Evolutionary conservation across 1,140 invertebrate genomes (phyloP).

Genomic region (Diachasma alloeum): DNA sequence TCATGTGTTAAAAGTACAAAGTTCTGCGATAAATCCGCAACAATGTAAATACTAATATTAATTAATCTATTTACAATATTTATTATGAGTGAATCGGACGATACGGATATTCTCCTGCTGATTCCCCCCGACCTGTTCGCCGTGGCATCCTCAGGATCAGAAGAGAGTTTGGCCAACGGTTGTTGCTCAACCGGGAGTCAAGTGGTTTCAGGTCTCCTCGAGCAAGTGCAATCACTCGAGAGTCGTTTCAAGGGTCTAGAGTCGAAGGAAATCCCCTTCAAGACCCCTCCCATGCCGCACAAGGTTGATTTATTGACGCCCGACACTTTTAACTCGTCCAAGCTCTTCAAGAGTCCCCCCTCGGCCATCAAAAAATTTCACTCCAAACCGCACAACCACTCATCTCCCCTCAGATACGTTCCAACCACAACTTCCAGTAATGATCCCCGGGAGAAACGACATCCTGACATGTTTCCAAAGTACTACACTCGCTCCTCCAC

Average conservation of each 20-base stretch:
- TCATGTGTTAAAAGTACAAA: neutral
- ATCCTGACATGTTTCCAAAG: neutral
- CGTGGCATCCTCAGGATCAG: constrained; percentile 66
- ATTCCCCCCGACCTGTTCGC: constrained; percentile 80
- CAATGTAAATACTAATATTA: neutral
- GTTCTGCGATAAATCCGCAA: neutral
- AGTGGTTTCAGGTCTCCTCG: constrained; percentile 71
- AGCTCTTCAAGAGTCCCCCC: neutral
- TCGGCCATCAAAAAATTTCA: neutral
- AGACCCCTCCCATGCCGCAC: neutral
- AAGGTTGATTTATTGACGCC: neutral
- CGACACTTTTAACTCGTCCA: neutral
- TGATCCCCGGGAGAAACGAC: neutral
- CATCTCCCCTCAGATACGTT: neutral
- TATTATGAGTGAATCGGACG: constrained; percentile 83
- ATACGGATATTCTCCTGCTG: constrained; percentile 79
- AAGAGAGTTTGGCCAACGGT: constrained; percentile 57
- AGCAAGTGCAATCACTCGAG: constrained; percentile 70
- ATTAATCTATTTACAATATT: neutral
- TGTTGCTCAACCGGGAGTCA: constrained; percentile 46
- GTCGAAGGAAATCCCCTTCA: neutral
- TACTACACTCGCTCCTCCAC: neutral
- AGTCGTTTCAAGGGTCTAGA: constrained; percentile 47
- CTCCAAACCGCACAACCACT: neutral
- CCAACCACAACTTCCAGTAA: neutral